Evolutionary conservation across 2,113 vertebrate species (phyloP).

Genomic region (Pachycephala philippinensis): DNA sequence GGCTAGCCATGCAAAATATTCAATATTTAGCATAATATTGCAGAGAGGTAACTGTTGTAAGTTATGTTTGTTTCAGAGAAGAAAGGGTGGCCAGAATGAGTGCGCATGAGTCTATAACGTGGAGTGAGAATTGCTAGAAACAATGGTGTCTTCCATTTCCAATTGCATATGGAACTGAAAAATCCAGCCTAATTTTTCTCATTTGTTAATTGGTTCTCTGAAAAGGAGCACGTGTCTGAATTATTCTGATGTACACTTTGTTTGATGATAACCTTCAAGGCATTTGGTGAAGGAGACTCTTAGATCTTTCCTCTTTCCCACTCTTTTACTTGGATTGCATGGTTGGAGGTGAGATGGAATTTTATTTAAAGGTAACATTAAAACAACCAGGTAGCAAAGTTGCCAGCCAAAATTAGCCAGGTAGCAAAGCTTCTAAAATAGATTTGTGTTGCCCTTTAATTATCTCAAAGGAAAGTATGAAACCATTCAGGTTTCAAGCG

Average conservation of each 20-base stretch:
- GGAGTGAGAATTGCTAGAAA: neutral
- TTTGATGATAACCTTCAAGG: neutral
- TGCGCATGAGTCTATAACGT: neutral
- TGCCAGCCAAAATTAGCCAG: too few species aligned
- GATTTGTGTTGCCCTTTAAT: neutral
- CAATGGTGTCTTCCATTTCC: neutral
- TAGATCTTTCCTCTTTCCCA: neutral
- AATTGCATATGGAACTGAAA: neutral
- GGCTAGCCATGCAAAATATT: neutral
- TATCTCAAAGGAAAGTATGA: neutral
- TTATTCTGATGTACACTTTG: neutral
- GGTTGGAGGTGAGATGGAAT: neutral
- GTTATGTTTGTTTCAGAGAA: neutral
- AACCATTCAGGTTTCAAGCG: neutral
- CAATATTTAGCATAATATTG: neutral
- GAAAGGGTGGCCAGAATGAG: neutral
- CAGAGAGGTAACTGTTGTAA: neutral
- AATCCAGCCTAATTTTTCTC: neutral
- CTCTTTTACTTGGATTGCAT: neutral
- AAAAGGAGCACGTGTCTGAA: neutral
- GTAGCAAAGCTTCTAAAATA: neutral
- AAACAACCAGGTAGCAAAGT: neutral
- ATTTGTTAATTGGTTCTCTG: neutral
- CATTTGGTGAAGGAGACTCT: neutral
- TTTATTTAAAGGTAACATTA: neutral